Evolutionary conservation across 2,888 invertebrate genomes (phyloP), one percentile per base, ranked within the genome.

Genomic region (Coenonympha arcania): DNA sequence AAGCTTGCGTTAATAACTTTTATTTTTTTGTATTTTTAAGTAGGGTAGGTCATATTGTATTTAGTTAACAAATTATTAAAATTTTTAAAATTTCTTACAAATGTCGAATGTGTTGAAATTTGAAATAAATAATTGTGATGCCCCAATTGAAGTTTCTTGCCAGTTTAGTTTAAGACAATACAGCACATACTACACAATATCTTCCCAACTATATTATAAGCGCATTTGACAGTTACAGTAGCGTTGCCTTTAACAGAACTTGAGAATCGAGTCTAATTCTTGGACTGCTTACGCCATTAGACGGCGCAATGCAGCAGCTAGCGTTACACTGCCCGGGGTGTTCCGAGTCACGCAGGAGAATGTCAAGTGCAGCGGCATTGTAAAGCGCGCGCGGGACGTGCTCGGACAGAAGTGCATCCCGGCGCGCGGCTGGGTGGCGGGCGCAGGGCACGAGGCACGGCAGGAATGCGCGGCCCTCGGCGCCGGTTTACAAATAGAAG

Each of bases 401-500:
- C 57, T 58, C 62, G 60, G 61, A 59, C 59, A 57, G 58, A 60
- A 64, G 65, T 62, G 61, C 57, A 62, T 61, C 68, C 65, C 59
- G 58, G 62, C 57, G 68, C 62, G 60, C 58, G 62, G 58, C 60
- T 63, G 65, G 65, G 66, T 61, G 65, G 71, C 65, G 67, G 69
- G 74, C 71, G 60, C 63, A 63, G 79, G 79, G 65, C 69, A 69
- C 75, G 76, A 75, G 79, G 77, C 78, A 78, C 66, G 83, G 74
- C 64, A 68, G 82, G 85, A 84, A 85, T 85, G 85, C 72, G 73
- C 74, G 78, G 81, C 82, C 81, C 79, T 77, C 81, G 81, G 80
- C 83, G 83, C 84, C 83, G 77, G 82, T 80, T 83, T 82, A 85
- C 85, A 84, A 83, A 84, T 84, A 85, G 83, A 85, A 85, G 83